phyloP scores from a whole-genome alignment of 2,113 vertebrate species.

The rat (Rattus norvegicus) region GRCr8 NC_086026.1:51520001-51520500 shows the following conservation, averaged over 20 bases:
- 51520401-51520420: constrained; percentile 3
- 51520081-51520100: background rate
- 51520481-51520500: background rate
- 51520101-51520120: background rate
- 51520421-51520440: background rate
- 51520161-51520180: background rate
- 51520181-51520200: background rate
- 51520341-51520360: background rate
- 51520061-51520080: background rate
- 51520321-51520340: background rate
- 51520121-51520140: background rate
- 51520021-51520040: background rate
- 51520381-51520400: background rate
- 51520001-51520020: background rate
- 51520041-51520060: background rate
- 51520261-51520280: background rate
- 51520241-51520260: background rate
- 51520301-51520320: background rate
- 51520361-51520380: background rate
- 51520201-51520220: background rate
- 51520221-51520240: background rate
- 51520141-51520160: background rate
- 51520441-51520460: background rate
- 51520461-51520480: background rate
- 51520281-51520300: background rate